These are phyloP conservation scores for Drosophila tanythrix DNA, from an alignment of 2,888 invertebrate genomes.

Conservation along the genomic window DNA sequence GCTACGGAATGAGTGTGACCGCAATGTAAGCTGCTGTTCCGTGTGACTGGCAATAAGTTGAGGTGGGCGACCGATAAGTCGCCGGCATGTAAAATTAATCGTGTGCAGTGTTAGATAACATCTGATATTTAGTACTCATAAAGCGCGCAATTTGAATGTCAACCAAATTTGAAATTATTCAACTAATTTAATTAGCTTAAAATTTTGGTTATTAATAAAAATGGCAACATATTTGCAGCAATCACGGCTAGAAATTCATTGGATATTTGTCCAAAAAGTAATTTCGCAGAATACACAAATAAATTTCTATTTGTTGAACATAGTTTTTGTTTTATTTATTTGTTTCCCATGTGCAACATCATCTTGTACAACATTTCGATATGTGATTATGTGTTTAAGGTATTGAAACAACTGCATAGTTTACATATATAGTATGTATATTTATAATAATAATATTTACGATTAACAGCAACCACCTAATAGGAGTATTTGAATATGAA, in stretches of 20 bases:
- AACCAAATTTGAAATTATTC: not conserved
- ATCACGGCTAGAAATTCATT: not conserved
- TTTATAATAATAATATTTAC: constrained; percentile 40
- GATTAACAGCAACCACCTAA: constrained; percentile 74
- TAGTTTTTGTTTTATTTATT: constrained; percentile 35
- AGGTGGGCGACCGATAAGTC: constrained; percentile 29
- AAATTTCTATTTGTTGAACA: constrained; percentile 22
- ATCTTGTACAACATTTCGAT: constrained; percentile 58
- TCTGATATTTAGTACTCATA: not conserved
- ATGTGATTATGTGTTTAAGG: constrained; percentile 56
- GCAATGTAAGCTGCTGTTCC: not conserved
- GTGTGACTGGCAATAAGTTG: constrained; percentile 7
- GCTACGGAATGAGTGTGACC: constrained; percentile 35
- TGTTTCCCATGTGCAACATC: constrained; percentile 50
- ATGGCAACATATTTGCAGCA: not conserved
- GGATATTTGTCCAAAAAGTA: not conserved
- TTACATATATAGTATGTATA: constrained; percentile 35
- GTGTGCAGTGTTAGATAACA: constrained; percentile 17
- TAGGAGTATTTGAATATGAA: constrained; percentile 64
- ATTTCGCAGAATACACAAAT: not conserved
- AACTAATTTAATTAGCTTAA: not conserved
- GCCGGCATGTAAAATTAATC: accelerated
- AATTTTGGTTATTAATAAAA: not conserved
- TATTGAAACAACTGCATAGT: constrained; percentile 64
- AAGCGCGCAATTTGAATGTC: not conserved